phyloP scores from a whole-genome alignment of 1,140 invertebrate species.

The Palaemon carinicauda region DNA sequence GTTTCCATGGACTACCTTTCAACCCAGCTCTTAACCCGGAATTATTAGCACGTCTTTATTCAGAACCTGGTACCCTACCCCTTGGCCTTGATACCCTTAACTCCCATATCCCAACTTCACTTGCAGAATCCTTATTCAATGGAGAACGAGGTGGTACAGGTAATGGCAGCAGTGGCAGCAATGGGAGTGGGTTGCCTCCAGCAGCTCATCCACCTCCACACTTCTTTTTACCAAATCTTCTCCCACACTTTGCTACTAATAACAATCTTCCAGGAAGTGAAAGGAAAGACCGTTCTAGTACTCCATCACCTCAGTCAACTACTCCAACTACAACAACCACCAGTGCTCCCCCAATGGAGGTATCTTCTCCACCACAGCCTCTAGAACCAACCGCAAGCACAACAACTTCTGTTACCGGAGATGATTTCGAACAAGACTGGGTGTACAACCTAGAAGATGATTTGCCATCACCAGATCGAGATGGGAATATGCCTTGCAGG shows the following conservation, averaged over 20 bases:
- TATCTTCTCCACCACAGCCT: conserved; percentile 64
- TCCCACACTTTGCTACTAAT: conserved; percentile 57
- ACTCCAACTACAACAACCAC: conserved; percentile 61
- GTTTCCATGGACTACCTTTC: conserved; percentile 66
- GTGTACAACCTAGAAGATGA: conserved; percentile 60
- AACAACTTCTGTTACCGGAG: conserved; percentile 12
- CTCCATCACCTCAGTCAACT: conserved; percentile 60
- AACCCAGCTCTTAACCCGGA: conserved; percentile 75
- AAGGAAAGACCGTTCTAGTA: conserved; percentile 52
- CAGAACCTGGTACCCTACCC: conserved; percentile 72
- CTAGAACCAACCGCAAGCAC: conserved; percentile 51
- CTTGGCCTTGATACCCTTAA: conserved; percentile 70
- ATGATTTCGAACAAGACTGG: conserved; percentile 26
- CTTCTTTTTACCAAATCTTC: conserved; percentile 61
- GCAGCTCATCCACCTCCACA: conserved; percentile 63
- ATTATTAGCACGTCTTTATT: conserved; percentile 82
- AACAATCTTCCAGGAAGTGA: conserved; percentile 52
- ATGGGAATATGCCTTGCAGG: conserved; percentile 73
- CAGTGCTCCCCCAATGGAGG: conserved; percentile 61
- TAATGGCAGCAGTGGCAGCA: neutral
- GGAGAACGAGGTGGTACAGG: conserved; percentile 17
- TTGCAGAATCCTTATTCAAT: conserved; percentile 60
- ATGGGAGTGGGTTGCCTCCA: conserved; percentile 28
- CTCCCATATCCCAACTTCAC: conserved; percentile 63
- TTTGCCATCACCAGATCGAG: conserved; percentile 64